Conservation (phyloP, 2,797 vertebrate genomes). For the Gallinago solitaria region DNA sequence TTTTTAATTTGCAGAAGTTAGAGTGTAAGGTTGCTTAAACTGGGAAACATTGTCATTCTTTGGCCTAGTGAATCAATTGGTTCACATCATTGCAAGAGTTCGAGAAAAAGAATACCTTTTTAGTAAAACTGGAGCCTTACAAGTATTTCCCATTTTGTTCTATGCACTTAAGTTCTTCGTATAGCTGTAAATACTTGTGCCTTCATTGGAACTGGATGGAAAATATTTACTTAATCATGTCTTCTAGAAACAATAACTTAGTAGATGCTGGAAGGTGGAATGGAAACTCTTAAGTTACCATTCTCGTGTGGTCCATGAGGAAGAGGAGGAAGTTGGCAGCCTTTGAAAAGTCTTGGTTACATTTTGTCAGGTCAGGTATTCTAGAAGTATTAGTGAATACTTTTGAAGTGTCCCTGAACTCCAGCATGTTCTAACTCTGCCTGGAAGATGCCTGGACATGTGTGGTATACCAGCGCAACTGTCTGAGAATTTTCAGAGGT, state of each 20-base stretch:
- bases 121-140: neutral
- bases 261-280: neutral
- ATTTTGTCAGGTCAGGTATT: neutral
- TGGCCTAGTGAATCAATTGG: neutral
- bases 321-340: neutral
- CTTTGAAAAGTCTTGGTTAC: neutral
- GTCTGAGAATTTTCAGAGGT: neutral
- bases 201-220: neutral
- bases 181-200: neutral
- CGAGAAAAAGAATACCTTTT: neutral
- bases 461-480: neutral
- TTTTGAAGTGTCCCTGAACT: neutral
- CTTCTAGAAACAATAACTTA: neutral
- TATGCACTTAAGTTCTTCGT: neutral
- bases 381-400: neutral
- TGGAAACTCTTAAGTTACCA: neutral
- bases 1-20: neutral
- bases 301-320: neutral
- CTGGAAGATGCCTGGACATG: neutral
- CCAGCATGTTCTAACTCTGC: neutral
- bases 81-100: neutral
- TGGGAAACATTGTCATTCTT: neutral
- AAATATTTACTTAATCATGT: neutral
- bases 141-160: neutral
- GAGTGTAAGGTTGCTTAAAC: neutral